These are phyloP conservation scores for Pristionchus entomophagus DNA, from an alignment of 2,888 invertebrate genomes.

Conservation along the genomic window DNA sequence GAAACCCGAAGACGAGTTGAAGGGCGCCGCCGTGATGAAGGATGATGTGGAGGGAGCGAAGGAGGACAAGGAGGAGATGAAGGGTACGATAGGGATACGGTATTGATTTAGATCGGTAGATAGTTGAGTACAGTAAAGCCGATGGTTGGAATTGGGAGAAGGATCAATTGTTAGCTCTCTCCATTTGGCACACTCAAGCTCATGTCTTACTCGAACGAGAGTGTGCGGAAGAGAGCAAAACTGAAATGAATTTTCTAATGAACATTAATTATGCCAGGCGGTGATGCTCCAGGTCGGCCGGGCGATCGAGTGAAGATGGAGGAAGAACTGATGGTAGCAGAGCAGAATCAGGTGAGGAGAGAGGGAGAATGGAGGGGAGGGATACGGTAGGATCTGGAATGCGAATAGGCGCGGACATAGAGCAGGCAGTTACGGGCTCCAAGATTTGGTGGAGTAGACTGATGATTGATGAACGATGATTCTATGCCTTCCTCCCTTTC, in stretches of 20 bases:
- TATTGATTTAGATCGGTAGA: neutral
- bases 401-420: too few species aligned
- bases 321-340: slow-evolving; percentile 40
- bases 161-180: neutral
- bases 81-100: neutral
- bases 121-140: neutral
- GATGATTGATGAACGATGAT: too few species aligned
- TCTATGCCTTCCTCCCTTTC: too few species aligned
- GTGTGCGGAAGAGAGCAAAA: too few species aligned
- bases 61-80: slow-evolving; percentile 40
- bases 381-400: neutral
- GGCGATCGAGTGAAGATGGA: slow-evolving; percentile 48
- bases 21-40: slow-evolving; percentile 30
- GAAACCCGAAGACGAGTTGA: slow-evolving; percentile 36
- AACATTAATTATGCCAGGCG: too few species aligned
- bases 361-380: neutral
- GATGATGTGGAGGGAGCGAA: slow-evolving; percentile 42
- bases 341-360: neutral
- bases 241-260: too few species aligned
- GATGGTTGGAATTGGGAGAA: neutral
- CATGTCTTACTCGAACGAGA: too few species aligned
- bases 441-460: too few species aligned
- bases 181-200: too few species aligned
- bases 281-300: slow-evolving; percentile 4
- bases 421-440: too few species aligned